phyloP scores from a whole-genome alignment of 1,140 invertebrate species.

The Danaus melanippus region DNA sequence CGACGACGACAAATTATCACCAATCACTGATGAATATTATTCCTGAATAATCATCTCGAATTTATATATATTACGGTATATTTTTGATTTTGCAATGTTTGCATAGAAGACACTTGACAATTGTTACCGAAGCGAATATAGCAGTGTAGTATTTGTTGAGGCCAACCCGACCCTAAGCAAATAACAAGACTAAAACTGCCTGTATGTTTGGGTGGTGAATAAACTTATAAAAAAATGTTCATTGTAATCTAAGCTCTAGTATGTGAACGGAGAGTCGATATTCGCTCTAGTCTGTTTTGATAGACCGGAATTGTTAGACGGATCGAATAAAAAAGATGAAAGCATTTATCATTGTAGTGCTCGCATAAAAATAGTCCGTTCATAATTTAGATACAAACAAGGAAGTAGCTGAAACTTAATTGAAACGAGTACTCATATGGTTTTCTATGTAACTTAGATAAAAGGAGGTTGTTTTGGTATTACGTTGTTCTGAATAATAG shows the following conservation, averaged over 20 bases:
- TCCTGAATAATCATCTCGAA: no score
- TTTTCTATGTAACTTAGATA: no score
- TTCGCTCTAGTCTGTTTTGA: conserved; percentile 3
- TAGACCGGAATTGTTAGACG: conserved; percentile 6
- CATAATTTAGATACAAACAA: conserved; percentile 8
- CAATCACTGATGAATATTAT: no score
- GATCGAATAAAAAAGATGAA: conserved; percentile 17
- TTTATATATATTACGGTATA: no score
- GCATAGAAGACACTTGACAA: conserved; percentile 22
- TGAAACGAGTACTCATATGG: conserved; percentile 1
- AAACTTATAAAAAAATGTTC: conserved; percentile 9
- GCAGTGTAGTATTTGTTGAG: conserved; percentile 21
- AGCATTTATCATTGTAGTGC: conserved; percentile 14
- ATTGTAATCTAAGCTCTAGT: conserved; percentile 7
- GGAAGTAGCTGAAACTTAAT: neutral
- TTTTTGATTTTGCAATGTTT: conserved; percentile 13
- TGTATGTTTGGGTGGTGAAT: conserved; percentile 15
- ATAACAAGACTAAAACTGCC: conserved; percentile 23
- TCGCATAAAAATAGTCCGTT: conserved; percentile 10
- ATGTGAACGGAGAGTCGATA: conserved; percentile 6
- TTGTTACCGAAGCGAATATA: conserved; percentile 22
- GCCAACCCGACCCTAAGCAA: conserved; percentile 25
- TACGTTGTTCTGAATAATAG: no score
- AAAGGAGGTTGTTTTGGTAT: no score
- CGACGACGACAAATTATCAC: no score